Percentiles rank a stretch among this genome's conserved stretches.
Conservation (phyloP, 2,888 invertebrate genomes). For the Macaria liturata region DNA sequence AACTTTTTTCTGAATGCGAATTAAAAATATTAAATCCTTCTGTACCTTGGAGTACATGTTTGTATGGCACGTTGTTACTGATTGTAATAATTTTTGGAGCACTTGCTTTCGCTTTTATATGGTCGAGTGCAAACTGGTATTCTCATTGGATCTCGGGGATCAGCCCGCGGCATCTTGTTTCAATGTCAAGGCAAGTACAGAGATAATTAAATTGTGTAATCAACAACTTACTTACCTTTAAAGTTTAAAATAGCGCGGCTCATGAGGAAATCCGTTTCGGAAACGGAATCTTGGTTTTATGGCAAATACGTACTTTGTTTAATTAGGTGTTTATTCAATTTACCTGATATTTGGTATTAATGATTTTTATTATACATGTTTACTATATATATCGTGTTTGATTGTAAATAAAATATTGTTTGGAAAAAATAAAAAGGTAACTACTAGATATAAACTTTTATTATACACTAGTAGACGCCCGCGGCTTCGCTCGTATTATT, state of each 20-base stretch:
- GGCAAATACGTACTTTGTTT: slow-evolving; percentile 1
- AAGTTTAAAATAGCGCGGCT: slow-evolving; percentile 22
- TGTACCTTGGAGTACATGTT: slow-evolving; percentile 78
- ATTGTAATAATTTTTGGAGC: slow-evolving; percentile 69
- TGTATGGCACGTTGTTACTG: slow-evolving; percentile 61
- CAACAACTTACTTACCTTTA: slow-evolving; percentile 28
- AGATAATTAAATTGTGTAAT: slow-evolving; percentile 50
- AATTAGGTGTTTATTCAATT: slow-evolving; percentile 4
- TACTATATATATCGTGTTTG: no score
- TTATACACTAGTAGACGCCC: no score
- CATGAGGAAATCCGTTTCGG: slow-evolving; percentile 48
- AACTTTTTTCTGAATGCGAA: no score
- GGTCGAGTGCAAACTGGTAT: slow-evolving; percentile 62
- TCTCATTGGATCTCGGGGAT: slow-evolving; percentile 24
- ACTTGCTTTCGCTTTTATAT: slow-evolving; percentile 74
- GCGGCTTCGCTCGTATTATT: no score
- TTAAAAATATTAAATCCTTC: slow-evolving; percentile 29
- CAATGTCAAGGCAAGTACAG: slow-evolving; percentile 69
- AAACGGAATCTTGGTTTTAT: slow-evolving; percentile 30
- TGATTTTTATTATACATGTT: no score
- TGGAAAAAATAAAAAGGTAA: no score
- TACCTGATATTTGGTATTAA: slow-evolving; percentile 1
- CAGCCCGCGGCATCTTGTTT: slow-evolving; percentile 40
- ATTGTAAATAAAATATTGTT: no score
- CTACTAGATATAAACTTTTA: no score